Conservation (phyloP, 2,797 vertebrate species). For the Manis pentadactyla region DNA sequence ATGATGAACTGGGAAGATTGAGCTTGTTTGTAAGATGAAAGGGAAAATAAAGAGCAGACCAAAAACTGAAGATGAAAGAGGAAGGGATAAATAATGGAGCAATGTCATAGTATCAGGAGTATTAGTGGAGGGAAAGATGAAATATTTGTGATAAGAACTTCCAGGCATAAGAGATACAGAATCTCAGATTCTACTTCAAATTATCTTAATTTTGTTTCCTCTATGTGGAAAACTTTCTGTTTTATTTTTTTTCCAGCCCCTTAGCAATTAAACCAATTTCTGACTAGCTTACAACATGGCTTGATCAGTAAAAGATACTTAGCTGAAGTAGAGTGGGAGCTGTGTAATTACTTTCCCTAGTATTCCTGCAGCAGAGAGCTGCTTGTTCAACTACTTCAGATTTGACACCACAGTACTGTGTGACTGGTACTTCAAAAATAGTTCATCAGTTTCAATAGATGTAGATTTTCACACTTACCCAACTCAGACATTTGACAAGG, state of each 20-base stretch:
- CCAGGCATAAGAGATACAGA: not conserved
- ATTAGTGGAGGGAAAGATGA: not conserved
- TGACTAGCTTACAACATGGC: not conserved
- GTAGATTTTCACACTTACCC: conserved; percentile 29
- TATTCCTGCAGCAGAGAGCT: not conserved
- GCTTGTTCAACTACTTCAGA: not conserved
- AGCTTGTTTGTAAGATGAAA: not conserved
- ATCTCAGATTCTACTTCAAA: conserved; percentile 28
- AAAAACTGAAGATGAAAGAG: not conserved
- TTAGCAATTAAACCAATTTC: conserved; percentile 14
- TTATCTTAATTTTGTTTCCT: not conserved
- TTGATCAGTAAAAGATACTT: conserved; percentile 9
- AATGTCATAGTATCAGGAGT: not conserved
- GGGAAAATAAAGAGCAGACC: not conserved
- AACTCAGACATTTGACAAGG: conserved; percentile 34
- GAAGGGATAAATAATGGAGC: not conserved
- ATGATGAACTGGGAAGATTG: not conserved
- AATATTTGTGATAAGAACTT: conserved; percentile 9
- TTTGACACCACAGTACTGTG: not conserved
- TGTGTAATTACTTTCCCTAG: not conserved
- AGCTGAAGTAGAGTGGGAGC: not conserved
- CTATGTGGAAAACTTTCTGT: not conserved
- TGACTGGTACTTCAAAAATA: conserved; percentile 9
- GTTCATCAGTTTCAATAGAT: not conserved
- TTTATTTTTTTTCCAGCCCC: not conserved